Base-by-base conservation (phyloP, 1,140 invertebrate species). In the Philopotamus ludificatus region DNA sequence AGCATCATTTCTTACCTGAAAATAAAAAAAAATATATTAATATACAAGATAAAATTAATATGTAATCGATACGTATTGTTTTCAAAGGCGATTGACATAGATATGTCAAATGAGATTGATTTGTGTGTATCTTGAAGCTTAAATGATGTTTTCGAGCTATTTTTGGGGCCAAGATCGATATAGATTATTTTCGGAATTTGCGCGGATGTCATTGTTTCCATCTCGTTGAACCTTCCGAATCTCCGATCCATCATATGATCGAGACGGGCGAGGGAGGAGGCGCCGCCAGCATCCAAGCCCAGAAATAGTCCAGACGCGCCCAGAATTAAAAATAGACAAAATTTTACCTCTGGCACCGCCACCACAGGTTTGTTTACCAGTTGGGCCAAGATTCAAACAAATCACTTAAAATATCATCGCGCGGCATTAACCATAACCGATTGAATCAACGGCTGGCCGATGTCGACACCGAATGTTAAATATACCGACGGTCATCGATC, bases 291-390 rank as follows among this genome's bases (percentile, higher is more conserved):
- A 12, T 47, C 12, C 26, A n/a, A 42, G 42, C 26, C 8, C 57
- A 60, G 57, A 60, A 60, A 60, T 60, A 60, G 57, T 60, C 57
- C 42, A 60, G 57, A 60, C 57, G 44, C 42, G 25, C 21, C 34
- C 34, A 39, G 20, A 23, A 42, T 22, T 60, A 60, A 60, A 60
- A 60, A 60, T 60, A 60, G n/a, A n/a, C n/a, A n/a, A n/a, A 60
- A 60, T 60, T 22, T 41, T 22, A 60, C 57, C 41, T 9, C 10
- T 21, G 34, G 34, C 57, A 47, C 57, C 10, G 23, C 45, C n/a
- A n/a, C n/a, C n/a, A n/a, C 26, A 57, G 28, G 44, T 60, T 44
- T 60, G 57, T 60, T 60, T 60, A 60, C 23, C 18, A 21, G 28
- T 26, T 3, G 10, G 47, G 2, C 16, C 15, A 15, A 18, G 47